A percentile compares a stretch with the other conserved stretches of the same genome.
Conservation (phyloP, 2,888 invertebrate genomes). For the Lysandra coridon region DNA sequence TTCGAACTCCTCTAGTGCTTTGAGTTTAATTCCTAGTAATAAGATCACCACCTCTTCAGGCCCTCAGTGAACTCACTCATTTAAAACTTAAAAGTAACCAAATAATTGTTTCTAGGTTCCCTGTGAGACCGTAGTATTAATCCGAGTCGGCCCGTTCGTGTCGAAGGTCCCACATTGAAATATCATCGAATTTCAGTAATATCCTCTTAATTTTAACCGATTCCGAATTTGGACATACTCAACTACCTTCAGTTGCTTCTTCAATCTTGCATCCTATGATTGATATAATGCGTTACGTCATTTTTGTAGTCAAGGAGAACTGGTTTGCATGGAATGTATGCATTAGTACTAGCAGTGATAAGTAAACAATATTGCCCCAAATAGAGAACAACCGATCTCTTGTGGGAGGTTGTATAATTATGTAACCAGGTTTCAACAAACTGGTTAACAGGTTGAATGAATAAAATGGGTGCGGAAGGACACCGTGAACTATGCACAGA, state of each 20-base stretch:
- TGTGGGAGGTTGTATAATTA: not conserved
- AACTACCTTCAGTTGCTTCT: not conserved
- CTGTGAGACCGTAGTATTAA: too few relatives aligned
- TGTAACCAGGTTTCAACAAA: conserved; percentile 1
- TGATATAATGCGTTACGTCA: not conserved
- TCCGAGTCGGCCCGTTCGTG: too few relatives aligned
- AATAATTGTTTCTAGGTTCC: too few relatives aligned
- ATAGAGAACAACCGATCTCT: not conserved
- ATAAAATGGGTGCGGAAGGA: not conserved
- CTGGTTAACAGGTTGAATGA: not conserved
- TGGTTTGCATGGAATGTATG: conserved; percentile 12
- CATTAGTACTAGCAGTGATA: conserved; percentile 4
- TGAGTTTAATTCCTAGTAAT: too few relatives aligned
- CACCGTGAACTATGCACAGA: not conserved
- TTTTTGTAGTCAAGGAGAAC: conserved; percentile 8
- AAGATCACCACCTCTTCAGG: too few relatives aligned
- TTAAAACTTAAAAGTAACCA: too few relatives aligned
- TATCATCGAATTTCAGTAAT: too few relatives aligned
- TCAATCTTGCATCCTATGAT: not conserved
- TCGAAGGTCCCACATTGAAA: not conserved
- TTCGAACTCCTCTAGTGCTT: too few relatives aligned
- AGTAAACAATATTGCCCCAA: conserved; percentile 3
- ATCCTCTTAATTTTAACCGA: too few relatives aligned
- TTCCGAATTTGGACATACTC: too few relatives aligned
- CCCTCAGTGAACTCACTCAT: too few relatives aligned